Percentiles rank a stretch among this genome's conserved stretches.
Conservation (phyloP, 2,888 invertebrate genomes). For the Erannis defoliaria region DNA sequence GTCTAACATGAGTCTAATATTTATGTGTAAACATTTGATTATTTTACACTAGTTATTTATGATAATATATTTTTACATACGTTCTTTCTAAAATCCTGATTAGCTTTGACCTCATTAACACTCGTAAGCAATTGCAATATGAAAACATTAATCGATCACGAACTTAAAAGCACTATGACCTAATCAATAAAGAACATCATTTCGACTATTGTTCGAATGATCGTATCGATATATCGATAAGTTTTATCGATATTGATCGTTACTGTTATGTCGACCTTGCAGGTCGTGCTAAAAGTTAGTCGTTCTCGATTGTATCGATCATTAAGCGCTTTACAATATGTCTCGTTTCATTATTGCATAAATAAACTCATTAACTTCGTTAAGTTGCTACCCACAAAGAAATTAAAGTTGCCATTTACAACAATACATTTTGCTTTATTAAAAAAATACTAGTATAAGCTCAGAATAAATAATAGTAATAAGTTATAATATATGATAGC, state of each 20-base stretch:
- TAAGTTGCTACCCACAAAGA: neutral
- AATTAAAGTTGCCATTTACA: neutral
- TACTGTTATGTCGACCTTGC: slow-evolving; percentile 35
- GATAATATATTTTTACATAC: neutral
- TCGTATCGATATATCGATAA: slow-evolving; percentile 41
- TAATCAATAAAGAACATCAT: slow-evolving; percentile 39
- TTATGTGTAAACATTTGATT: neutral
- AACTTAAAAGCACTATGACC: slow-evolving; percentile 31
- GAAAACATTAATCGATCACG: slow-evolving; percentile 36
- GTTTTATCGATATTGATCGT: slow-evolving; percentile 34
- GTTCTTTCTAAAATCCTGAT: slow-evolving; percentile 14
- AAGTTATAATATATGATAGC: no score
- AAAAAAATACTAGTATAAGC: no score
- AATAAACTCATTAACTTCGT: neutral
- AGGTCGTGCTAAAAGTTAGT: slow-evolving; percentile 24
- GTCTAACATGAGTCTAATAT: no score
- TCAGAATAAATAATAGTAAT: no score
- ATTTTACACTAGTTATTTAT: neutral
- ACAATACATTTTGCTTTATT: no score
- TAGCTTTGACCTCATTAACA: slow-evolving; percentile 31
- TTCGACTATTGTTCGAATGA: slow-evolving; percentile 36
- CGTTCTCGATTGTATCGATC: slow-evolving; percentile 27
- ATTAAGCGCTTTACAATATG: slow-evolving; percentile 11
- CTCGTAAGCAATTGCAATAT: slow-evolving; percentile 32
- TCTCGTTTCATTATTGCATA: neutral